These are phyloP conservation scores for Callinectes sapidus DNA, from an alignment of 2,888 invertebrate species.

Conservation along the genomic window DNA sequence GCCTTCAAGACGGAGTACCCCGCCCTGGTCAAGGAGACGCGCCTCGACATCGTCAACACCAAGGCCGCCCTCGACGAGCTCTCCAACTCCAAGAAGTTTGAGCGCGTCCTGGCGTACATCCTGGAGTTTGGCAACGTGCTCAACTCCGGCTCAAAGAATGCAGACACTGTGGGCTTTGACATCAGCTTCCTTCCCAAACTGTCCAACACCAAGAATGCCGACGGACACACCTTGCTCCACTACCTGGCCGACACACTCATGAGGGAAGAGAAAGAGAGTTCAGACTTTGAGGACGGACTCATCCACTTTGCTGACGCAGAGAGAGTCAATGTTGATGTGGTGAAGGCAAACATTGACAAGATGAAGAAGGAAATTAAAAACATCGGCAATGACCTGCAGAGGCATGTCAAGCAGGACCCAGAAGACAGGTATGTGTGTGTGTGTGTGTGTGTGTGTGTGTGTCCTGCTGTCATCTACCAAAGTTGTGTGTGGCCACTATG, in stretches of 20 bases:
- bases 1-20: slow-evolving; percentile 71
- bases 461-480: too few species aligned
- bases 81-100: slow-evolving; percentile 91
- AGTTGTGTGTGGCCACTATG: too few species aligned
- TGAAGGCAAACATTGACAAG: slow-evolving; percentile 70
- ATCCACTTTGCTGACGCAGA: slow-evolving; percentile 93
- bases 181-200: slow-evolving; percentile 96
- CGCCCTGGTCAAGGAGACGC: slow-evolving; percentile 64
- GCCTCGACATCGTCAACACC: slow-evolving; percentile 88
- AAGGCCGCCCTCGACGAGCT: slow-evolving; percentile 97
- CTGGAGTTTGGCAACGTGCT: slow-evolving; percentile 95
- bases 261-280: slow-evolving; percentile 88
- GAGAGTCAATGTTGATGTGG: slow-evolving; percentile 78
- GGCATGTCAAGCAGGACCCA: slow-evolving; percentile 71
- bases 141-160: slow-evolving; percentile 96
- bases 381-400: slow-evolving; percentile 71
- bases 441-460: background rate
- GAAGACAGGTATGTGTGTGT: slow-evolving; percentile 67
- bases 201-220: slow-evolving; percentile 73
- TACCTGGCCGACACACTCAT: slow-evolving; percentile 93
- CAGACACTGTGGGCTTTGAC: slow-evolving; percentile 96
- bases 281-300: slow-evolving; percentile 90
- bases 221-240: slow-evolving; percentile 86
- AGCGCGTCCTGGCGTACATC: slow-evolving; percentile 90
- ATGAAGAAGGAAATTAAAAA: slow-evolving; percentile 73